Percentiles rank a stretch among this genome's conserved stretches.
These are phyloP conservation scores for Macrostomum cliftonense DNA, from an alignment of 2,888 invertebrate species.

Conservation along the genomic window DNA sequence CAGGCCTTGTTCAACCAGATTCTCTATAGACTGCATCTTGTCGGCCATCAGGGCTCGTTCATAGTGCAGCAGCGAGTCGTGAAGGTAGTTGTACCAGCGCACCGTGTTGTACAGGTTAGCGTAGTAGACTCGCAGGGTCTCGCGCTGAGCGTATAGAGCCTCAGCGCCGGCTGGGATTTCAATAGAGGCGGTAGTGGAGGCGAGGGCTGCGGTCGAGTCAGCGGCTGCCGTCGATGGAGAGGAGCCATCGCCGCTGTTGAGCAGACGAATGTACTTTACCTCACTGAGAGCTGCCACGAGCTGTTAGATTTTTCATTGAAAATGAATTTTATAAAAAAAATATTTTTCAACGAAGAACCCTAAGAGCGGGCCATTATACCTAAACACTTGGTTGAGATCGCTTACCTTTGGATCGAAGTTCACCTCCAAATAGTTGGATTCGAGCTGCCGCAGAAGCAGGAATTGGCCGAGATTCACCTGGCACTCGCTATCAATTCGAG, in stretches of 20 bases:
- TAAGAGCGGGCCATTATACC: too few relatives aligned
- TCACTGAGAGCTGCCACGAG: conserved; percentile 2
- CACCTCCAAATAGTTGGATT: background rate
- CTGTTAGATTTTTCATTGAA: background rate
- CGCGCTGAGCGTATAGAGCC: conserved; percentile 41
- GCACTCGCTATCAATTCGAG: background rate
- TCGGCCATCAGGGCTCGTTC: conserved; percentile 21
- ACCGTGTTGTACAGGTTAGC: conserved; percentile 33
- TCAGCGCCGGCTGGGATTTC: background rate
- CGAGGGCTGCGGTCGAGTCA: background rate
- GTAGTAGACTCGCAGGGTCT: conserved; percentile 57
- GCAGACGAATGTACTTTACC: conserved; percentile 42
- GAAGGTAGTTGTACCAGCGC: conserved; percentile 61
- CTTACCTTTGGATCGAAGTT: conserved; percentile 4
- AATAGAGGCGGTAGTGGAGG: background rate
- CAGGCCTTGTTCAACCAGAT: too few relatives aligned
- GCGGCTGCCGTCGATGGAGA: background rate
- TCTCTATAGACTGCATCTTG: background rate
- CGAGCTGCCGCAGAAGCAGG: background rate
- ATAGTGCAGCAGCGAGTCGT: conserved; percentile 60
- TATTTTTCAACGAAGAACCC: too few relatives aligned
- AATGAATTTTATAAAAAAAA: too few relatives aligned
- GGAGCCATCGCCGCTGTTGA: conserved; percentile 35
- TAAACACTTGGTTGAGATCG: background rate
- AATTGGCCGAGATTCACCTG: background rate